Conservation (phyloP, 2,113 vertebrate species). For the Monopterus albus region DNA sequence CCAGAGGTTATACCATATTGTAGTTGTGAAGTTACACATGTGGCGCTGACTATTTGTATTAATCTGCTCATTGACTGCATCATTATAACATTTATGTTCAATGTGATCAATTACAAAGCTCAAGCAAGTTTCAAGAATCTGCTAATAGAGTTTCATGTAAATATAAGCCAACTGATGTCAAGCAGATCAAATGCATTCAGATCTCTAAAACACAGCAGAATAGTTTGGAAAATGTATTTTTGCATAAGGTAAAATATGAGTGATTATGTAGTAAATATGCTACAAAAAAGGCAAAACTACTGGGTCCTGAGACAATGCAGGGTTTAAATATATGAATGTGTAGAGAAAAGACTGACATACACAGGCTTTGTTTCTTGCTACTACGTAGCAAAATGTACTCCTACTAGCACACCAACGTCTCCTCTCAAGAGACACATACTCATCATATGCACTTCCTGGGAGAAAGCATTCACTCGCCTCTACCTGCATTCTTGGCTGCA, state of each 20-base stretch:
- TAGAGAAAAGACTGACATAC: not conserved
- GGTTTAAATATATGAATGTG: not conserved
- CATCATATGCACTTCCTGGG: constrained; percentile 23
- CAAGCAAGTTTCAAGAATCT: not conserved
- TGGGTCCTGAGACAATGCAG: too few species aligned
- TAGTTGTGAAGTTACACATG: not conserved
- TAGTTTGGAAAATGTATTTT: not conserved
- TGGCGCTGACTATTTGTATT: not conserved
- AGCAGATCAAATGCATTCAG: not conserved
- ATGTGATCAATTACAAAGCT: not conserved
- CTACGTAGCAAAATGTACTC: constrained; percentile 15
- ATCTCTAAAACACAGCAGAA: too few species aligned
- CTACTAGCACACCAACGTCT: not conserved
- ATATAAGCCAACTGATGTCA: not conserved
- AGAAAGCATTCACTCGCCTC: constrained; percentile 16
- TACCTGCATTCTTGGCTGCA: constrained; percentile 42
- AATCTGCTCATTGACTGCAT: too few species aligned
- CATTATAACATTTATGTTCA: not conserved
- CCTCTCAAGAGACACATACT: constrained; percentile 35
- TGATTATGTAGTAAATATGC: not conserved
- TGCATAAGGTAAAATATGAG: not conserved
- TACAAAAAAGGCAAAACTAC: too few species aligned
- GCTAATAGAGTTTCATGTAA: too few species aligned
- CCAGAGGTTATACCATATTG: too few species aligned
- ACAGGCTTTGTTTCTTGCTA: constrained; percentile 5